Evolutionary conservation across 2,113 vertebrate species (phyloP).

Genomic region (Pterocles burchelli): DNA sequence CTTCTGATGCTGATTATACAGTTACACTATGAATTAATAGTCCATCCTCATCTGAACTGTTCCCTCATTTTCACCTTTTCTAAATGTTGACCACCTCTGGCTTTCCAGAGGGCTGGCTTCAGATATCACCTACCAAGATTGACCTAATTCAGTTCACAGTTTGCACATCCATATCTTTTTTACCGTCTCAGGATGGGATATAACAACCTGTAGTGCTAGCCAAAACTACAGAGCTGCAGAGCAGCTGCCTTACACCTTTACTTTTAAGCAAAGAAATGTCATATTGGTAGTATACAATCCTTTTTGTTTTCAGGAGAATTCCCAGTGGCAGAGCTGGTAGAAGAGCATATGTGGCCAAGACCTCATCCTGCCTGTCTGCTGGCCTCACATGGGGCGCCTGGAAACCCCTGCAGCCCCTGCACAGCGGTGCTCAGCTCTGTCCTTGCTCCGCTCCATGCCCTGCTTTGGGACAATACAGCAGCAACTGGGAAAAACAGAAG

Average conservation of each 20-base stretch:
- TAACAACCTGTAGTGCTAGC: not conserved
- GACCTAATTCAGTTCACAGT: not conserved
- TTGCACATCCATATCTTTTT: not conserved
- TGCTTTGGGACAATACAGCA: not conserved
- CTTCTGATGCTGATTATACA: too few species aligned
- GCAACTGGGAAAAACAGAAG: not conserved
- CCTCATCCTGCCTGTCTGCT: not conserved
- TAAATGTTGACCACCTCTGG: too few species aligned
- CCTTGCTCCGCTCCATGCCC: not conserved
- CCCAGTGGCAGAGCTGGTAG: not conserved
- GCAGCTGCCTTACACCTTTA: not conserved
- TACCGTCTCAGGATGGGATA: not conserved
- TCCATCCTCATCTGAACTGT: too few species aligned
- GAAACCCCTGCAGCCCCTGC: not conserved
- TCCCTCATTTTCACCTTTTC: too few species aligned
- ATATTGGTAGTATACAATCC: not conserved
- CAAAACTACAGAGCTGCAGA: not conserved
- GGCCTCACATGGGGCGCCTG: not conserved
- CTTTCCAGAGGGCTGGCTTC: too few species aligned
- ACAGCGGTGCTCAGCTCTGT: not conserved
- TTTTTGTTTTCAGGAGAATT: not conserved
- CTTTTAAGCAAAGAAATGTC: not conserved
- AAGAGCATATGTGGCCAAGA: not conserved
- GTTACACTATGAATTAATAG: too few species aligned
- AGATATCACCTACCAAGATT: too few species aligned